phyloP scores from a whole-genome alignment of 2,888 invertebrate species.

The Dione juno region DNA sequence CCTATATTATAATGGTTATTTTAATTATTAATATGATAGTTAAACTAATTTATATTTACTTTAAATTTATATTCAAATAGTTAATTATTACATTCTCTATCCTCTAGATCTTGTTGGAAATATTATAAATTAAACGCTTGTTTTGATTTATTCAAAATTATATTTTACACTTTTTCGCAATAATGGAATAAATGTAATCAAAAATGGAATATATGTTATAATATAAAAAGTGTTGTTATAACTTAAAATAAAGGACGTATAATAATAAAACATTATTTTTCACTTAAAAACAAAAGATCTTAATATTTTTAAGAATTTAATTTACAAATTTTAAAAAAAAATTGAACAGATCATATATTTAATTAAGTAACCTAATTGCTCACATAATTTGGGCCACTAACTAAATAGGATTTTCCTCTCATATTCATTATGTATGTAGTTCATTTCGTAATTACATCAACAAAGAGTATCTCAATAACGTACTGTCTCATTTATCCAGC shows the following conservation, averaged over 20 bases:
- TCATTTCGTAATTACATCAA: conserved; percentile 20
- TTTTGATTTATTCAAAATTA: too few species aligned
- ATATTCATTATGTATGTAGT: conserved; percentile 15
- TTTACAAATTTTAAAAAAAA: not conserved
- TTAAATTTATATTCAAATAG: not conserved
- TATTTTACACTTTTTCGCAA: too few species aligned
- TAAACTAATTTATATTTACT: not conserved
- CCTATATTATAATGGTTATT: conserved; percentile 10
- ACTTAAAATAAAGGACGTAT: too few species aligned
- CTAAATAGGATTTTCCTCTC: conserved; percentile 10
- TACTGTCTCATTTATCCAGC: conserved; percentile 37
- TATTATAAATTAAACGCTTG: too few species aligned
- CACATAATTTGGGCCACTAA: conserved; percentile 8
- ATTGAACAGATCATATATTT: not conserved
- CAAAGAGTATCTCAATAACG: conserved; percentile 36
- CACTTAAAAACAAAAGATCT: too few species aligned
- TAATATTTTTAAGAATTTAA: too few species aligned
- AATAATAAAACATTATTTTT: too few species aligned
- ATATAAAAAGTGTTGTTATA: too few species aligned
- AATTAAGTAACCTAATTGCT: not conserved
- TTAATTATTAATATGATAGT: not conserved
- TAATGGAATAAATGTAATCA: too few species aligned
- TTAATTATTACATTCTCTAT: not conserved
- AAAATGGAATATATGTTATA: too few species aligned
- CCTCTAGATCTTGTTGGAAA: not conserved